Conservation (phyloP, 1,140 invertebrate genomes). For the Drosophila persimilis region DNA sequence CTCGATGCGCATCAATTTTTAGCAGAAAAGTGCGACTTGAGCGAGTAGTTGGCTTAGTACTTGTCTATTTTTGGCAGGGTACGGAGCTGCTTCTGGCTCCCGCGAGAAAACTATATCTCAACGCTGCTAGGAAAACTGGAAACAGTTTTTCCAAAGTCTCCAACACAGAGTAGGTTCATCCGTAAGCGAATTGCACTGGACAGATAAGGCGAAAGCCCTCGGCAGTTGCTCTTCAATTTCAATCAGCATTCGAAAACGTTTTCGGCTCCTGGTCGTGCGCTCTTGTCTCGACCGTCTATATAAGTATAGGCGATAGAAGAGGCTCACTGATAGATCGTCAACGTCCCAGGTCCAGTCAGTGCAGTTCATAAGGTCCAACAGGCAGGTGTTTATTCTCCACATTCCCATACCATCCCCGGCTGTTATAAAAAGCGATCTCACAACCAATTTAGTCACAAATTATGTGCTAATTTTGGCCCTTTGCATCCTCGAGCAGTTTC, state of each 20-base stretch:
- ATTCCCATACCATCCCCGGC: neutral
- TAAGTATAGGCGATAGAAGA: no score
- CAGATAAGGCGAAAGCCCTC: no score
- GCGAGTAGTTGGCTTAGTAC: constrained; percentile 60
- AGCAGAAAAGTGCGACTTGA: constrained; percentile 71
- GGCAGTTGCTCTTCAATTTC: no score
- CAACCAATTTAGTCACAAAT: constrained; percentile 15
- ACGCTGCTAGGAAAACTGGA: constrained; percentile 32
- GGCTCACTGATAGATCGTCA: no score
- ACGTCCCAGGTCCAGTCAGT: neutral
- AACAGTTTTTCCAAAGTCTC: constrained; percentile 27
- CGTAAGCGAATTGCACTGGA: no score
- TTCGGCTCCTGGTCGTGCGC: no score
- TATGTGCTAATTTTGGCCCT: constrained; percentile 29
- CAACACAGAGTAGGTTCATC: neutral
- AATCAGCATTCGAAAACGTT: no score
- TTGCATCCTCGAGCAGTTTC: constrained; percentile 1
- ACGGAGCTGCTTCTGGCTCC: constrained; percentile 52
- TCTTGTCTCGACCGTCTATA: no score
- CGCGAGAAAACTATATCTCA: constrained; percentile 40
- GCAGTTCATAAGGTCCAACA: neutral
- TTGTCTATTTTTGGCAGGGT: constrained; percentile 75
- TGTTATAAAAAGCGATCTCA: neutral
- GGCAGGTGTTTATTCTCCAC: constrained; percentile 22
- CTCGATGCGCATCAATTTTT: constrained; percentile 50